Base-by-base conservation (phyloP, 2,113 vertebrate genomes). In the Lycaon pictus region DNA sequence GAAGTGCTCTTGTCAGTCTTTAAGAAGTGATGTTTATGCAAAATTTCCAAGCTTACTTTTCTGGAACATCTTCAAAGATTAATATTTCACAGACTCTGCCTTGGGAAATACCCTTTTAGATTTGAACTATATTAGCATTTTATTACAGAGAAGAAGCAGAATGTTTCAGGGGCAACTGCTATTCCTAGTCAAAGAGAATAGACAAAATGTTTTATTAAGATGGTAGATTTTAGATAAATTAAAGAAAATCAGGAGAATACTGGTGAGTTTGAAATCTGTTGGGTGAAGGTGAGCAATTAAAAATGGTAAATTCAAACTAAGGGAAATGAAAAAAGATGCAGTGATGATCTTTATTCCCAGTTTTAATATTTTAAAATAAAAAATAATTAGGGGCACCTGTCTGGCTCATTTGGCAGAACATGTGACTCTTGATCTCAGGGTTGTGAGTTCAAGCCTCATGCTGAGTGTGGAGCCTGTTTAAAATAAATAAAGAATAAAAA, bases 321-420 rank as follows among this genome's bases (percentile, higher is more conserved):
- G 51, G 63, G 35, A 72, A 81, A 51, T 81, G 7, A 76, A 43
- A 53, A 89, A 79, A 72, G 32, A 67, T 74, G 84, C 53, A 79
- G 32, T 25, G 43, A 20, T 74, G 20, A 92, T 67, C 27, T 91
- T 76, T 88, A 88, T 77, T 87, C 37, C 22, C 6, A 27, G 15
- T 35, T 96, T 88, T 83, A 90, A 88, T 87, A 76, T 88, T 95
- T 90, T 63, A 35, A 90, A 87, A 62, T 77, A 82, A 83, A 72
- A 93, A 80, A 90, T 67, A 86, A 63, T 93, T n/a, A 88, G 72
- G 43, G 72, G 2, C 7, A 7, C 12, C 72, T 76, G 12, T 23
- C 72, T 76, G 13, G 23, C 23, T 76, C 13, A 27, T 23, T 77
- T 7, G 15, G 74, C 51, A 77, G 43, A 77, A 48, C 74, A 15